A percentile compares a stretch with the other conserved stretches of the same genome.
These are phyloP conservation scores for Rutpela maculata DNA, from an alignment of 2,888 invertebrate genomes.

Conservation along the genomic window DNA sequence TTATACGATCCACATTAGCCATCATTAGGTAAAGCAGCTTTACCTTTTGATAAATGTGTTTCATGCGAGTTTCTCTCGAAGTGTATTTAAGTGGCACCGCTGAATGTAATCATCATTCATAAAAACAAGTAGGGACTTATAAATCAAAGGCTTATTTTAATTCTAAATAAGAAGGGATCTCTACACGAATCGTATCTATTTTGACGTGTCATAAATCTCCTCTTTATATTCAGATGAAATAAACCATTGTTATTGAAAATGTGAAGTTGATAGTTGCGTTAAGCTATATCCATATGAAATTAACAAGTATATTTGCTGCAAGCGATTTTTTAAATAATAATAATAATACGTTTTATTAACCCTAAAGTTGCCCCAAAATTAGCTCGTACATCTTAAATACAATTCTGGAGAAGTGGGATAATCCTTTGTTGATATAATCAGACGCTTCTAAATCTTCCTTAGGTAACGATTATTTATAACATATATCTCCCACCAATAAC, in stretches of 20 bases:
- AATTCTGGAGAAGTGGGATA: no score
- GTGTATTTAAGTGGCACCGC: constrained; percentile 31
- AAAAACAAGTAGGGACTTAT: constrained; percentile 40
- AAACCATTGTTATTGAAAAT: constrained; percentile 28
- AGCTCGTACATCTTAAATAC: no score
- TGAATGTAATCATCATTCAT: constrained; percentile 38
- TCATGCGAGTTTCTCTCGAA: constrained; percentile 22
- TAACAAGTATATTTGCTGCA: no score
- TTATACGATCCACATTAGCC: constrained; percentile 11
- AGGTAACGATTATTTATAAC: no score
- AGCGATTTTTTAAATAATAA: no score
- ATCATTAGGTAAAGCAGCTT: constrained; percentile 35
- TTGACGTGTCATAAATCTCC: constrained; percentile 38
- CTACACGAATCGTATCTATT: constrained; percentile 34
- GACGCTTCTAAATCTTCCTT: no score
- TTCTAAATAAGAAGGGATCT: constrained; percentile 39
- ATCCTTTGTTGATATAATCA: no score
- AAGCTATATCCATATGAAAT: constrained; percentile 30
- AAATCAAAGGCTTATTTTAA: constrained; percentile 41
- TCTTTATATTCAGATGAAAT: constrained; percentile 35
- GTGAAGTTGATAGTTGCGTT: constrained; percentile 19
- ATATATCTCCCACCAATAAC: no score
- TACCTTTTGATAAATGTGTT: constrained; percentile 26
- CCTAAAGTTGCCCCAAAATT: no score
- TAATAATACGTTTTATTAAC: no score